These are phyloP conservation scores for Hypothenemus hampei DNA, from an alignment of 1,140 invertebrate species.

Conservation along the genomic window DNA sequence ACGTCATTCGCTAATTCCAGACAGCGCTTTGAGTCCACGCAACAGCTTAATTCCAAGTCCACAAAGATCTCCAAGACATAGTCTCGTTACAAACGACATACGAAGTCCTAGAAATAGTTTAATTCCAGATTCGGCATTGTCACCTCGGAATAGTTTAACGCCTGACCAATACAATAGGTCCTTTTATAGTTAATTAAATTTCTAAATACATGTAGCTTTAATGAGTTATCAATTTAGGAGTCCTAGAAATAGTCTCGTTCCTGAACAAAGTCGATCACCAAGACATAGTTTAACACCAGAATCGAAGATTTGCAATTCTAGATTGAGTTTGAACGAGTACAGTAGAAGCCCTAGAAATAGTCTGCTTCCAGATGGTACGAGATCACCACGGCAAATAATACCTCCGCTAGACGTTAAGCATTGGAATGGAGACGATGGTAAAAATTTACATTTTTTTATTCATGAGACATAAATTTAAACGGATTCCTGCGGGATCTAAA, in stretches of 20 bases:
- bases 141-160: constrained; percentile 53
- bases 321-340: constrained; percentile 38
- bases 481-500: no score
- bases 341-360: constrained; percentile 58
- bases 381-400: constrained; percentile 50
- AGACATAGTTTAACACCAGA: constrained; percentile 57
- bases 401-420: constrained; percentile 47
- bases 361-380: constrained; percentile 49
- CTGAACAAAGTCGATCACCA: constrained; percentile 52
- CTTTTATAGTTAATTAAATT: neutral
- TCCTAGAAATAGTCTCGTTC: constrained; percentile 59
- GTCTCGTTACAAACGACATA: constrained; percentile 46
- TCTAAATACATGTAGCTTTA: neutral
- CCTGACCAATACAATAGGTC: constrained; percentile 51
- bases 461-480: no score
- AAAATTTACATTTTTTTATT: no score
- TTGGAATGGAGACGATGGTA: constrained; percentile 45
- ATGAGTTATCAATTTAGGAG: constrained; percentile 42
- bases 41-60: constrained; percentile 57
- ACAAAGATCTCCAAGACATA: constrained; percentile 52
- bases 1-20: constrained; percentile 46
- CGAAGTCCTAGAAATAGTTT: constrained; percentile 46
- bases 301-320: constrained; percentile 34
- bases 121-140: constrained; percentile 44
- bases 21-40: constrained; percentile 53